A percentile compares a stretch with the other conserved stretches of the same genome.
These are phyloP conservation scores for Halcyon chelicuti DNA, from an alignment of 2,797 vertebrate species.

Conservation along the genomic window DNA sequence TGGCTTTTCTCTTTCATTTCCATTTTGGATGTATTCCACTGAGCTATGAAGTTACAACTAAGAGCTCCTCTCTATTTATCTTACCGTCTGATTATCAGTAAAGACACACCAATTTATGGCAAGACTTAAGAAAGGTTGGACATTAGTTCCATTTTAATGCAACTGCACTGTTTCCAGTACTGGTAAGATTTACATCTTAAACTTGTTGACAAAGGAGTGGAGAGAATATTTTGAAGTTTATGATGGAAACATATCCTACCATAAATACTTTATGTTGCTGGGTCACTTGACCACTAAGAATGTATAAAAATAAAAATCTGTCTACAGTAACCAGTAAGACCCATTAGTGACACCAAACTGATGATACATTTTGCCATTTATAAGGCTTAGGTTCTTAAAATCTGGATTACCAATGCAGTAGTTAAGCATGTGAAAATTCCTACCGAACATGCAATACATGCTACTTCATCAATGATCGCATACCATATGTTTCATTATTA, in stretches of 20 bases:
- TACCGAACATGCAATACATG: background rate
- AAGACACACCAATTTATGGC: background rate
- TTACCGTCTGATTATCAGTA: background rate
- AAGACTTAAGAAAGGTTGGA: background rate
- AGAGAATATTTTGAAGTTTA: background rate
- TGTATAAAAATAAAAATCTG: background rate
- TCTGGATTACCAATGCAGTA: background rate
- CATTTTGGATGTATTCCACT: background rate
- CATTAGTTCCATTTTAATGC: background rate
- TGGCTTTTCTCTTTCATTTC: background rate
- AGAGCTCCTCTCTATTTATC: background rate
- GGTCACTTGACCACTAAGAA: background rate
- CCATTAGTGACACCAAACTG: background rate
- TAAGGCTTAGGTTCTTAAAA: background rate
- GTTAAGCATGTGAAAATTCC: background rate
- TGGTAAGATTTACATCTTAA: background rate
- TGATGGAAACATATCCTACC: background rate
- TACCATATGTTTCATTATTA: background rate
- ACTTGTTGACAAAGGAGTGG: background rate
- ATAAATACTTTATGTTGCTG: background rate
- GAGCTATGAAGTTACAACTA: background rate
- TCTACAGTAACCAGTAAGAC: background rate
- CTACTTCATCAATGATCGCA: background rate
- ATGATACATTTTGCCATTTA: background rate
- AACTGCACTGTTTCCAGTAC: background rate